Conservation (phyloP, 2,113 vertebrate genomes). For the Monopterus albus region DNA sequence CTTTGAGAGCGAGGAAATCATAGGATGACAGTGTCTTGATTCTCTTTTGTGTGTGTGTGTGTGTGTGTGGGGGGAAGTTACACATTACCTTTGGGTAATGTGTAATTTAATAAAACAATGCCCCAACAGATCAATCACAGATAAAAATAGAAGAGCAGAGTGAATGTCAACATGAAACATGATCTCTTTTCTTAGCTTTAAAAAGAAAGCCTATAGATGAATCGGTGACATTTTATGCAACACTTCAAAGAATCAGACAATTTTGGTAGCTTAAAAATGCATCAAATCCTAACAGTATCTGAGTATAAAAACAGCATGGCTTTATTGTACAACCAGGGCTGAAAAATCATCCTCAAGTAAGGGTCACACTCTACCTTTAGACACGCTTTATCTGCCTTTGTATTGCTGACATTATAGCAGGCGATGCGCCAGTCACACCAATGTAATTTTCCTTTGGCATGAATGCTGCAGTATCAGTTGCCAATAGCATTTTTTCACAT, state of each 20-base stretch:
- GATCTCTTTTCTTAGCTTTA: background rate
- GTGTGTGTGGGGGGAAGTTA: too few species aligned
- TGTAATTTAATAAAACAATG: constrained; percentile 29
- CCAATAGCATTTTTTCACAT: background rate
- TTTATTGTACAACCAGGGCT: background rate
- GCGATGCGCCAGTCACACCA: background rate
- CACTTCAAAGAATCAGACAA: background rate
- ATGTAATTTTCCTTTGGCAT: background rate
- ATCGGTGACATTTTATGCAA: background rate
- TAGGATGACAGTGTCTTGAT: constrained; percentile 66
- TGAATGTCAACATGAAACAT: constrained; percentile 9
- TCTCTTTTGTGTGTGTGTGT: too few species aligned
- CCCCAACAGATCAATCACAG: constrained; percentile 36
- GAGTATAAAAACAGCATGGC: background rate
- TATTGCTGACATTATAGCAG: background rate
- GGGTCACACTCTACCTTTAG: background rate
- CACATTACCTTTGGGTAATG: constrained; percentile 45
- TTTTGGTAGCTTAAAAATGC: background rate
- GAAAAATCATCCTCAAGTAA: background rate
- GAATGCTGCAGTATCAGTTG: background rate
- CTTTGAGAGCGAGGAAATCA: constrained; percentile 68
- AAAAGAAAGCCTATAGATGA: background rate
- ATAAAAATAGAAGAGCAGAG: constrained; percentile 46
- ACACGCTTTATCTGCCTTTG: constrained; percentile 1
- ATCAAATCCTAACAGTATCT: background rate